phyloP scores from a whole-genome alignment of 1,140 invertebrate species.

The Ylistrum balloti region DNA sequence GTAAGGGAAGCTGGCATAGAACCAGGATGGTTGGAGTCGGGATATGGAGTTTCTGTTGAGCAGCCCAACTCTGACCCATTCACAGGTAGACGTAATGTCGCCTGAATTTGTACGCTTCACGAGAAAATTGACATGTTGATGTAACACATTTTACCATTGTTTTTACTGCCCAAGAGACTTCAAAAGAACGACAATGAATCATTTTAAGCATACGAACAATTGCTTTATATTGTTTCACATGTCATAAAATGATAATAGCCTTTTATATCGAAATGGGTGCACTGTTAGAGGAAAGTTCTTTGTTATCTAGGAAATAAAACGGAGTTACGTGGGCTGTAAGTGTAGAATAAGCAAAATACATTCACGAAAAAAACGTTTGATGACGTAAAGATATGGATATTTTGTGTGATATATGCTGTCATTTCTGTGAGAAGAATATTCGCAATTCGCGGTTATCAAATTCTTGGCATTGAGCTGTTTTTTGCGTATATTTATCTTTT shows the following conservation, averaged over 20 bases:
- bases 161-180: not conserved
- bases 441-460: too few species aligned
- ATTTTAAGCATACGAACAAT: not conserved
- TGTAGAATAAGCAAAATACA: too few species aligned
- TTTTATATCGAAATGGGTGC: not conserved
- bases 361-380: too few species aligned
- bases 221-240: not conserved
- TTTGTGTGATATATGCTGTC: too few species aligned
- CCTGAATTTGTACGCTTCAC: not conserved
- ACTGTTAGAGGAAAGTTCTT: too few species aligned
- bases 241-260: not conserved
- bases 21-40: not conserved
- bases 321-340: too few species aligned
- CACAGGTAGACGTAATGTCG: constrained; percentile 1
- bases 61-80: not conserved
- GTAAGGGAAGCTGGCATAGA: not conserved
- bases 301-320: too few species aligned
- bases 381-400: too few species aligned
- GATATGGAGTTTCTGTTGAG: not conserved
- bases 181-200: not conserved
- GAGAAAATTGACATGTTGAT: not conserved
- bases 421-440: too few species aligned
- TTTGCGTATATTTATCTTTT: too few species aligned
- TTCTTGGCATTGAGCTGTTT: too few species aligned
- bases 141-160: not conserved